Conservation (phyloP, 2,888 invertebrate species). For the Nomada ferruginata region DNA sequence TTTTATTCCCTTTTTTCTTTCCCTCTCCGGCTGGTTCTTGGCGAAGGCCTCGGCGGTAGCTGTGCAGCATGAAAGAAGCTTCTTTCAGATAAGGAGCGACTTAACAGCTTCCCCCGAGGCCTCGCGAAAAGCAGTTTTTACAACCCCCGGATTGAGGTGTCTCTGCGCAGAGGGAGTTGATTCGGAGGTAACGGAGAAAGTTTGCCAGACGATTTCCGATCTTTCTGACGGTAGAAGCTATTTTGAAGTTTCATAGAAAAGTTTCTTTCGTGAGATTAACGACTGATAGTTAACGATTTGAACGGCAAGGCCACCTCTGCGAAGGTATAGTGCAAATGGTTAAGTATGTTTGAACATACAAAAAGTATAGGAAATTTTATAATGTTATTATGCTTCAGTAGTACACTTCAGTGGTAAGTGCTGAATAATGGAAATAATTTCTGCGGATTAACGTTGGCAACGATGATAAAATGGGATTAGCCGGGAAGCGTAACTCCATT, state of each 20-base stretch:
- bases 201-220: constrained; percentile 33
- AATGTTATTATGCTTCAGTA: no score
- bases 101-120: constrained; percentile 67
- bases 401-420: no score
- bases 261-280: no score
- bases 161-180: constrained; percentile 39
- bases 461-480: constrained; percentile 33
- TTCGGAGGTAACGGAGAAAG: constrained; percentile 11
- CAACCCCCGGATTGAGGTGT: constrained; percentile 67
- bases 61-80: constrained; percentile 44
- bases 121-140: constrained; percentile 79
- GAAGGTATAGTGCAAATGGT: no score
- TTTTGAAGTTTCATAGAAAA: no score
- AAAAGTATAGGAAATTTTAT: no score
- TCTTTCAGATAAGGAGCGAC: constrained; percentile 69
- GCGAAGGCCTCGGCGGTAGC: constrained; percentile 35
- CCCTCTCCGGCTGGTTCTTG: constrained; percentile 21
- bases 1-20: constrained; percentile 11
- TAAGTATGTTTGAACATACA: no score
- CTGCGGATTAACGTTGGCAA: not conserved
- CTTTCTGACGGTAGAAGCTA: not conserved
- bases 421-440: not conserved
- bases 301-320: no score
- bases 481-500: constrained; percentile 47
- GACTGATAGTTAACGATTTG: no score